phyloP scores from a whole-genome alignment of 2,113 vertebrate genomes.

The Callipepla squamata region DNA sequence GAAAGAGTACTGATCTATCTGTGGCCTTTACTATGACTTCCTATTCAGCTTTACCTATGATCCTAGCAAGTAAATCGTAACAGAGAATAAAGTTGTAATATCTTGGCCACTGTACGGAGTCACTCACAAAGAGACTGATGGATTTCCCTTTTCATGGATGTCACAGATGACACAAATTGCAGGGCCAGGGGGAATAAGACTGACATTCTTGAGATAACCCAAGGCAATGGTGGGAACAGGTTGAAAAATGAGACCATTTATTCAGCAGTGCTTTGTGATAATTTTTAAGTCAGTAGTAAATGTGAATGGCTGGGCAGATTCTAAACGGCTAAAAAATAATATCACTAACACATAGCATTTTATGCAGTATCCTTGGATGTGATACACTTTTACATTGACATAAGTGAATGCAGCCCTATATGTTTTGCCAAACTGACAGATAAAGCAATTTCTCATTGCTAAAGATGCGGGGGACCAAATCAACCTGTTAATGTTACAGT shows the following conservation, averaged over 20 bases:
- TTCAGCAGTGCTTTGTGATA: not conserved
- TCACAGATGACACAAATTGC: constrained; percentile 29
- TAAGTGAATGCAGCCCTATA: not conserved
- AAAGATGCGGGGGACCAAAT: not conserved
- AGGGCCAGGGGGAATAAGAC: not conserved
- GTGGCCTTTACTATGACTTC: not conserved
- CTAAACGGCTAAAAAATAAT: not conserved
- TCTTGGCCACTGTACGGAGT: not conserved
- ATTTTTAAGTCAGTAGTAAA: constrained; percentile 26
- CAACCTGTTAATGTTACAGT: not conserved
- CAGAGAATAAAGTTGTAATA: not conserved
- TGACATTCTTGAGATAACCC: constrained; percentile 16
- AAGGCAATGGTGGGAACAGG: not conserved
- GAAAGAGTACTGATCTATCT: not conserved
- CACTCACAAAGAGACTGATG: not conserved
- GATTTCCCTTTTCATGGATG: not conserved
- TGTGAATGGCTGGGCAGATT: not conserved
- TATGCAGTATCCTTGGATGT: not conserved
- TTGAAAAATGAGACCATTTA: constrained; percentile 37
- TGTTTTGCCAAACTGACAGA: not conserved
- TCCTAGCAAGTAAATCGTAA: not conserved
- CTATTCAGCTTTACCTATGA: not conserved
- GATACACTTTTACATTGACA: not conserved
- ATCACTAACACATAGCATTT: not conserved
- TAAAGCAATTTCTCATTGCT: not conserved